Percentiles rank a stretch among this genome's conserved stretches.
Evolutionary conservation across 2,797 vertebrate species (phyloP).

Genomic region (Periophthalmus magnuspinnatus): DNA sequence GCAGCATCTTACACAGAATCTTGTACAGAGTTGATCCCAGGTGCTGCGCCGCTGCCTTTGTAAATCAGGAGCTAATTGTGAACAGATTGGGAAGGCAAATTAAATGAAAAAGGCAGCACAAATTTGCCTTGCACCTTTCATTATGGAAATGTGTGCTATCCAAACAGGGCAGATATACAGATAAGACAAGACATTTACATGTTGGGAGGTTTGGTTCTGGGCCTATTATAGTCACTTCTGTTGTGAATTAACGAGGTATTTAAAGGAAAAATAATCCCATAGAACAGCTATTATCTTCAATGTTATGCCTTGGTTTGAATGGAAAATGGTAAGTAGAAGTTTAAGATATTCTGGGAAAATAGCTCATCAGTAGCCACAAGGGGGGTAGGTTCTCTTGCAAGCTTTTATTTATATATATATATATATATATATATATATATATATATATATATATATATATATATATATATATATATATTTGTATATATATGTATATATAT

Average conservation of each 20-base stretch:
- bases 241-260: background rate
- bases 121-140: slow-evolving; percentile 35
- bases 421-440: too few species aligned
- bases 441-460: too few species aligned
- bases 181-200: slow-evolving; percentile 14
- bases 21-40: slow-evolving; percentile 21
- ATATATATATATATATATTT: too few species aligned
- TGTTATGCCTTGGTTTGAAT: too few species aligned
- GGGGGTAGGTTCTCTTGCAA: too few species aligned
- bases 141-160: slow-evolving; percentile 35
- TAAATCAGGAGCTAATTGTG: slow-evolving; percentile 56
- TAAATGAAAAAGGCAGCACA: slow-evolving; percentile 40
- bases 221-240: background rate
- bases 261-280: too few species aligned
- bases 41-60: slow-evolving; percentile 29
- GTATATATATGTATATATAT: too few species aligned
- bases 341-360: too few species aligned
- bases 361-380: too few species aligned
- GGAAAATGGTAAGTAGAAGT: too few species aligned
- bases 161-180: slow-evolving; percentile 3
- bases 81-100: slow-evolving; percentile 43
- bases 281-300: too few species aligned
- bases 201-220: background rate
- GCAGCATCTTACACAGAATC: slow-evolving; percentile 23
- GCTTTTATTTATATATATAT: too few species aligned